These are phyloP conservation scores for Acipenser transmontanus DNA, from an alignment of 2,797 vertebrate species.

Conservation along the genomic window DNA sequence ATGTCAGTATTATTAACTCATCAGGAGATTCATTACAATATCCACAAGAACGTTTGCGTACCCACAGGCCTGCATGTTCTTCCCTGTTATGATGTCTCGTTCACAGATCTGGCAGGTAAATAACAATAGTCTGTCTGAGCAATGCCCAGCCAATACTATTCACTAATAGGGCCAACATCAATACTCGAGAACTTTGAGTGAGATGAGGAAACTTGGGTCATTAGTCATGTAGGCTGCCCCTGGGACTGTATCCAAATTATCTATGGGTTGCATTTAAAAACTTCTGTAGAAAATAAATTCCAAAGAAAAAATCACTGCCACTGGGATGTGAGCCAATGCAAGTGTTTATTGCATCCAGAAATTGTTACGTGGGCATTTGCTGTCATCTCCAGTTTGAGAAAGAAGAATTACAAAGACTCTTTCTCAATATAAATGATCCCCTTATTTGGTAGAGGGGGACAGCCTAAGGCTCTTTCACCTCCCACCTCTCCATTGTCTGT, in stretches of 20 bases:
- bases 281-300: conserved; percentile 8
- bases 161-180: no score
- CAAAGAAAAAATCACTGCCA: conserved; percentile 8
- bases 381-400: conserved; percentile 37
- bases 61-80: no score
- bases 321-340: conserved; percentile 26
- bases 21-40: no score
- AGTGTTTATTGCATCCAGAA: conserved; percentile 45
- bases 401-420: background rate
- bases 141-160: no score
- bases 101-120: no score
- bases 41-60: no score
- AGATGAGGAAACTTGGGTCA: no score
- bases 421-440: conserved; percentile 3
- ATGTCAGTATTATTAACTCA: no score
- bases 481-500: conserved; percentile 3
- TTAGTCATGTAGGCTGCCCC: no score
- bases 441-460: background rate
- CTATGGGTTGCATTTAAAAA: background rate
- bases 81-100: no score
- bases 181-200: no score
- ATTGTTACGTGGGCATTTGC: conserved; percentile 41
- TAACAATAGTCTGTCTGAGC: no score
- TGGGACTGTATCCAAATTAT: background rate
- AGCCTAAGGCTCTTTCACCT: conserved; percentile 2